A percentile compares a stretch with the other conserved stretches of the same genome.
Evolutionary conservation across 2,797 vertebrate genomes (phyloP).

Genomic region (Loris lydekkerianus): DNA sequence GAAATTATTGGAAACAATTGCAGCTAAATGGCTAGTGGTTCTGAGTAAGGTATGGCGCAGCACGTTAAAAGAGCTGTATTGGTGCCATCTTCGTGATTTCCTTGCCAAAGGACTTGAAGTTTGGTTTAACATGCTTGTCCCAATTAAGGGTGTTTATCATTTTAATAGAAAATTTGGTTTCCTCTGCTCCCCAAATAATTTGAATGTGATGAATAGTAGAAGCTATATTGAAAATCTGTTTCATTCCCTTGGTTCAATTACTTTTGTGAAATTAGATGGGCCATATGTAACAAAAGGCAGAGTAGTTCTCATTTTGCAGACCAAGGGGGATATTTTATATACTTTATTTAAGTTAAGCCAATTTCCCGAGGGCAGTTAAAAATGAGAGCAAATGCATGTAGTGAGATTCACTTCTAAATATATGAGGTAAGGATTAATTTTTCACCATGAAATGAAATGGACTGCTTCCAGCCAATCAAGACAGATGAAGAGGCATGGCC

Average conservation of each 20-base stretch:
- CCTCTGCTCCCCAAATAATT: constrained; percentile 42
- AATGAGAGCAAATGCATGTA: constrained; percentile 61
- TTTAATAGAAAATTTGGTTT: constrained; percentile 58
- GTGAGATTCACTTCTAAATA: constrained; percentile 71
- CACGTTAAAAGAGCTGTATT: constrained; percentile 61
- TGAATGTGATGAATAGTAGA: constrained; percentile 63
- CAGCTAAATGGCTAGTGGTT: constrained; percentile 77
- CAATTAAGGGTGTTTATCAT: constrained; percentile 60
- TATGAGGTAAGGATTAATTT: constrained; percentile 69
- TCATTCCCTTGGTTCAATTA: constrained; percentile 66
- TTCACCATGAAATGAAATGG: constrained; percentile 64
- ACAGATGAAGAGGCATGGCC: constrained; percentile 36
- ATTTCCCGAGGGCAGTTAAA: constrained; percentile 62
- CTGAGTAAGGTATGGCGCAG: constrained; percentile 57
- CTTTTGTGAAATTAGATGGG: constrained; percentile 68
- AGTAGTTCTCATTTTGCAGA: constrained; percentile 70
- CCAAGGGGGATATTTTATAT: constrained; percentile 57
- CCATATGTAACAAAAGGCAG: constrained; percentile 59
- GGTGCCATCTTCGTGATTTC: constrained; percentile 55
- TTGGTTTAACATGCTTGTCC: constrained; percentile 63
- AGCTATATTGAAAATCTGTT: constrained; percentile 65
- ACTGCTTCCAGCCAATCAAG: constrained; percentile 61
- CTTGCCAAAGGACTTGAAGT: constrained; percentile 61
- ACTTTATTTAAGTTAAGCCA: constrained; percentile 67
- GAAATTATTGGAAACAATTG: constrained; percentile 84